Percentiles rank a stretch among this genome's conserved stretches.
These are phyloP conservation scores for Paratilapia polleni DNA, from an alignment of 2,113 vertebrate genomes.

Conservation along the genomic window DNA sequence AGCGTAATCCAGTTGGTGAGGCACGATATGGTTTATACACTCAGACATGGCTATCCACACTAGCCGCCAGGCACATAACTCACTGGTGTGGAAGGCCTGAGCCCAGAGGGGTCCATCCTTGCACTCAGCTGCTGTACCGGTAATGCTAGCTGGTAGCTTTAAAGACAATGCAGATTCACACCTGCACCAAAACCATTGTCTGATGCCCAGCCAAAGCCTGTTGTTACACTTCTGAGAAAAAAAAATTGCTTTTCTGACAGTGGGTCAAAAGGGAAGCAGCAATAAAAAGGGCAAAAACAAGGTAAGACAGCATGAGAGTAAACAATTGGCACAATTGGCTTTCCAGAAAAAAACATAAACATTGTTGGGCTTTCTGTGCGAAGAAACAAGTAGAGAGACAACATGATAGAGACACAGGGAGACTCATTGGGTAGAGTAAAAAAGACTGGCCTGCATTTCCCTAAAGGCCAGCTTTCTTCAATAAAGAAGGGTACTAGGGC, in stretches of 20 bases:
- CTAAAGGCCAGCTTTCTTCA: conserved; percentile 65
- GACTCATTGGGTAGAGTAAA: conserved; percentile 7
- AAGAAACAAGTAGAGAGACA: conserved; percentile 16
- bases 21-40: conserved; percentile 74
- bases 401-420: not conserved
- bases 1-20: conserved; percentile 79
- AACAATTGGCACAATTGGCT: conserved; percentile 20
- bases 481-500: conserved; percentile 60
- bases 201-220: conserved; percentile 50
- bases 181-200: conserved; percentile 48
- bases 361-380: not conserved
- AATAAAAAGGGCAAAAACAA: conserved; percentile 21
- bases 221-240: conserved; percentile 12
- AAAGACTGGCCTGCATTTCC: conserved; percentile 39
- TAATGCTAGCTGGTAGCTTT: conserved; percentile 46
- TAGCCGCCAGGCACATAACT: conserved; percentile 54
- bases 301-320: not conserved
- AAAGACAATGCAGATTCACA: conserved; percentile 56
- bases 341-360: conserved; percentile 3
- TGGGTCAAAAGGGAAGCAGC: conserved; percentile 21
- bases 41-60: conserved; percentile 62
- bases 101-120: conserved; percentile 35
- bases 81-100: conserved; percentile 41
- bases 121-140: conserved; percentile 26
- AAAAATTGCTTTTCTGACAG: conserved; percentile 9